Evolutionary conservation across 2,888 invertebrate species (phyloP).

Genomic region (Branchellion lobata): DNA sequence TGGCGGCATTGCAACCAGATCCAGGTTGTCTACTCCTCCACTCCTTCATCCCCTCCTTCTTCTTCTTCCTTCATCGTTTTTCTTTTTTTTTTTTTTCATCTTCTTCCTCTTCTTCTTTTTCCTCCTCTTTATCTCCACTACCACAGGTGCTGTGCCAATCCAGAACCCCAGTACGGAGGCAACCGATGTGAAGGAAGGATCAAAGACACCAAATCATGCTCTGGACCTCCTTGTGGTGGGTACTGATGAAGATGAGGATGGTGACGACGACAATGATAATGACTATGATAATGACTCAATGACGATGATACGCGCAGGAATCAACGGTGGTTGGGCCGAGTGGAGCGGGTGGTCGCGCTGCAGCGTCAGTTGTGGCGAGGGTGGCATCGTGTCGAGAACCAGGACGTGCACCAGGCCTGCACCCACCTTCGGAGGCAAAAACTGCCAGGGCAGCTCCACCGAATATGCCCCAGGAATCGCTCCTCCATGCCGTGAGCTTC

Average conservation of each 20-base stretch:
- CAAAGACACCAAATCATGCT: conserved; percentile 55
- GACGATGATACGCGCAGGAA: conserved; percentile 31
- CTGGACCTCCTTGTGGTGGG: conserved; percentile 41
- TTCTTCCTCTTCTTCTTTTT: no score
- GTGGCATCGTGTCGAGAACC: conserved; percentile 39
- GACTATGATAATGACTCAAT: no score
- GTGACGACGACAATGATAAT: no score
- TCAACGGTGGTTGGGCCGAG: conserved; percentile 48
- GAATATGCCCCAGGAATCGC: conserved; percentile 37
- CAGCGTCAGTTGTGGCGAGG: conserved; percentile 45
- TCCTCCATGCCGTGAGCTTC: conserved; percentile 35
- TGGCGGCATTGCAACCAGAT: conserved; percentile 33
- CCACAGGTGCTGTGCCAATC: conserved; percentile 56
- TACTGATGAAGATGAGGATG: no score
- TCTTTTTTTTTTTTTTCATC: no score
- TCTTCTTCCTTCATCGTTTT: no score
- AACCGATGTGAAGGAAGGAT: conserved; percentile 55
- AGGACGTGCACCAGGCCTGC: conserved; percentile 47
- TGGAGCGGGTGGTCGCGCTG: conserved; percentile 49
- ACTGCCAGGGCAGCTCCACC: conserved; percentile 37
- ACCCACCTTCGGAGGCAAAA: conserved; percentile 42
- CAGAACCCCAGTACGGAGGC: conserved; percentile 58
- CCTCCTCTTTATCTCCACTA: no score
- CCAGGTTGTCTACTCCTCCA: not conserved
- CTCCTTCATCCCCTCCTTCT: no score